Percentiles rank a stretch among this genome's conserved stretches.
phyloP scores from a whole-genome alignment of 2,888 invertebrate genomes.

The Dynastes tityus region DNA sequence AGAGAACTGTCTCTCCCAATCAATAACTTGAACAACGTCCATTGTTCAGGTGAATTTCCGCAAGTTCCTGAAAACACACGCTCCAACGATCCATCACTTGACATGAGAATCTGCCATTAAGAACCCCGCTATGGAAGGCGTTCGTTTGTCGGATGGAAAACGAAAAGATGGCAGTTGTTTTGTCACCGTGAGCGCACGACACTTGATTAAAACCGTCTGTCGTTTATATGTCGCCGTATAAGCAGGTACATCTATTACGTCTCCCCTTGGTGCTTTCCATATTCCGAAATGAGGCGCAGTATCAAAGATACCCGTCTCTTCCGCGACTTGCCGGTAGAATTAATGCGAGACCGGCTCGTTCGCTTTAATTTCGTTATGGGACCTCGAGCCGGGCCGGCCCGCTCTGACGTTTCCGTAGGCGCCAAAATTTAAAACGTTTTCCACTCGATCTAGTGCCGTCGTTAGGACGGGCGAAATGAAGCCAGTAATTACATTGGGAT shows the following conservation, averaged over 20 bases:
- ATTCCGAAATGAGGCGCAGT: slow-evolving; percentile 63
- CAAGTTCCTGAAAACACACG: slow-evolving; percentile 54
- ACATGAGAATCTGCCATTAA: slow-evolving; percentile 64
- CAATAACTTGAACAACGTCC: background rate
- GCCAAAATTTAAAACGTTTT: slow-evolving; percentile 38
- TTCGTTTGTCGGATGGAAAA: too few species aligned
- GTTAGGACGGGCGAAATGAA: slow-evolving; percentile 15
- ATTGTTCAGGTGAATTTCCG: slow-evolving; percentile 2
- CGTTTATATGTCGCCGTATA: slow-evolving; percentile 43
- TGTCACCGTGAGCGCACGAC: background rate
- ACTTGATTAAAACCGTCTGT: slow-evolving; percentile 65
- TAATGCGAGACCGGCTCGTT: slow-evolving; percentile 37
- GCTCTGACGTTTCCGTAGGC: background rate
- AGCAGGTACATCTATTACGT: slow-evolving; percentile 63
- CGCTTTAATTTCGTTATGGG: slow-evolving; percentile 45
- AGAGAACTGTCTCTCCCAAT: too few species aligned
- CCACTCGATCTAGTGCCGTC: slow-evolving; percentile 35
- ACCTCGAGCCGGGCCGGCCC: background rate
- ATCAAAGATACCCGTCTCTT: slow-evolving; percentile 1
- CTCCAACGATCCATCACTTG: too few species aligned
- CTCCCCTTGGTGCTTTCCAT: slow-evolving; percentile 48
- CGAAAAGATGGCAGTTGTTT: too few species aligned
- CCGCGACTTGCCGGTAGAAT: slow-evolving; percentile 47
- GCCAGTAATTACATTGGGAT: slow-evolving; percentile 40
- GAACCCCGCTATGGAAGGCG: slow-evolving; percentile 62